A percentile compares a stretch with the other conserved stretches of the same genome.
phyloP scores from a whole-genome alignment of 2,113 vertebrate genomes.

The Gavialis gangeticus region DNA sequence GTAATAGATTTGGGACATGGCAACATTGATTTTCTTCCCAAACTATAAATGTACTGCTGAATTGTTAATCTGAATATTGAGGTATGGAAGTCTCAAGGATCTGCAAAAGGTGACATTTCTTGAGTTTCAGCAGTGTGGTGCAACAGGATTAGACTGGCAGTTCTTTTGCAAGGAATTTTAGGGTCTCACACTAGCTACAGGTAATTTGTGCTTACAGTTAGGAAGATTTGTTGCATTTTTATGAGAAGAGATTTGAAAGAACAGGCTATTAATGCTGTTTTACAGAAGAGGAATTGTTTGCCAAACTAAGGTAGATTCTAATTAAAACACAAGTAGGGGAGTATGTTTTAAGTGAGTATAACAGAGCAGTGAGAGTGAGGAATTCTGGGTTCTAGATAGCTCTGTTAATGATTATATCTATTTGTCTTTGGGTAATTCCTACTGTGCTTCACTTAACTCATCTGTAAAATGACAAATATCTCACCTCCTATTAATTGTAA shows the following conservation, averaged over 20 bases:
- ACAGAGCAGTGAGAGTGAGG: background rate
- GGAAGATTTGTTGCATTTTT: background rate
- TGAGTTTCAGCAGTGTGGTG: background rate
- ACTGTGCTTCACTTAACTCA: background rate
- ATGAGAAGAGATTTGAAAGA: background rate
- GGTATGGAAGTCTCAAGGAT: background rate
- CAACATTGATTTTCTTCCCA: background rate
- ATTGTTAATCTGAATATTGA: background rate
- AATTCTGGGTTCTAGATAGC: background rate
- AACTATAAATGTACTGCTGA: background rate
- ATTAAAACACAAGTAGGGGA: background rate
- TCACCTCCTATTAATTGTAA: background rate
- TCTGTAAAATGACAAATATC: background rate
- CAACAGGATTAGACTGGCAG: rapidly evolving
- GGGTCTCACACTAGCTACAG: background rate
- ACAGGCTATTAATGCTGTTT: rapidly evolving
- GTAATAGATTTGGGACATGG: background rate
- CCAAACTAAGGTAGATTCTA: background rate
- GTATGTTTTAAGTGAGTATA: background rate
- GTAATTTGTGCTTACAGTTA: background rate
- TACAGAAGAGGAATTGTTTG: background rate
- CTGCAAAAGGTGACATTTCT: background rate
- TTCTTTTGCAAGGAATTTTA: background rate
- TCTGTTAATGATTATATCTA: background rate
- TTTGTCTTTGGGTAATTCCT: background rate